Percentiles rank a stretch among this genome's conserved stretches.
phyloP scores from a whole-genome alignment of 2,888 invertebrate genomes.

The Toxonevra muliebris region DNA sequence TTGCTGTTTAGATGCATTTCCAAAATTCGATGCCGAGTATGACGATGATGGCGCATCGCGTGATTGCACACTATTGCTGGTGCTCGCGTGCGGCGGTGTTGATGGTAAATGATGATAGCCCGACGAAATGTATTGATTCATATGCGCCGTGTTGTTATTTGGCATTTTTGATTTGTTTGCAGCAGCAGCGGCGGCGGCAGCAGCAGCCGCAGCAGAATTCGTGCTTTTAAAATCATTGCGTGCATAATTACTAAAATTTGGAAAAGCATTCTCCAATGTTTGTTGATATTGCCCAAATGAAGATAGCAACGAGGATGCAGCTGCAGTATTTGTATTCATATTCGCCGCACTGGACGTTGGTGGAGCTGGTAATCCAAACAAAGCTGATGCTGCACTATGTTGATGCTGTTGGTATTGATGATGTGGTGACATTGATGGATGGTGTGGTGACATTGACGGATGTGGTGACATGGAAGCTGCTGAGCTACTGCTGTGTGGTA shows the following conservation, averaged over 20 bases:
- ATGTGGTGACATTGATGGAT: constrained; percentile 21
- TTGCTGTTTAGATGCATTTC: not conserved
- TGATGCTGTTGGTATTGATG: constrained; percentile 29
- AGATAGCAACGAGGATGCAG: constrained; percentile 28
- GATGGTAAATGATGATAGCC: not conserved
- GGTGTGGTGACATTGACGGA: constrained; percentile 20
- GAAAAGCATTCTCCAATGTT: constrained; percentile 33
- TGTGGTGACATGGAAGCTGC: constrained; percentile 26
- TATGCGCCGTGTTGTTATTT: not conserved
- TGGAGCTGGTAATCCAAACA: constrained; percentile 22
- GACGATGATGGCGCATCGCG: not conserved
- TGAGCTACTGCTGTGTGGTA: constrained; percentile 21
- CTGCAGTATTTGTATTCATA: constrained; percentile 29
- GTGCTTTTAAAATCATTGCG: constrained; percentile 27
- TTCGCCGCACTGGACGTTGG: constrained; percentile 20
- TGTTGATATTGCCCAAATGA: constrained; percentile 38
- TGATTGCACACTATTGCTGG: constrained; percentile 5
- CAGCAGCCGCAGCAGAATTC: no score
- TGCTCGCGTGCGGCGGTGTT: not conserved
- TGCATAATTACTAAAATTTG: constrained; percentile 38
- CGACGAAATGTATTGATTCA: not conserved
- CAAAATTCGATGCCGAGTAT: not conserved
- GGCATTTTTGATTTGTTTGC: not conserved
- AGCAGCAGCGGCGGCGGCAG: not conserved
- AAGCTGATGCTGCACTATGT: constrained; percentile 34